phyloP scores from a whole-genome alignment of 1,140 invertebrate species.

The Agrypnia vestita region DNA sequence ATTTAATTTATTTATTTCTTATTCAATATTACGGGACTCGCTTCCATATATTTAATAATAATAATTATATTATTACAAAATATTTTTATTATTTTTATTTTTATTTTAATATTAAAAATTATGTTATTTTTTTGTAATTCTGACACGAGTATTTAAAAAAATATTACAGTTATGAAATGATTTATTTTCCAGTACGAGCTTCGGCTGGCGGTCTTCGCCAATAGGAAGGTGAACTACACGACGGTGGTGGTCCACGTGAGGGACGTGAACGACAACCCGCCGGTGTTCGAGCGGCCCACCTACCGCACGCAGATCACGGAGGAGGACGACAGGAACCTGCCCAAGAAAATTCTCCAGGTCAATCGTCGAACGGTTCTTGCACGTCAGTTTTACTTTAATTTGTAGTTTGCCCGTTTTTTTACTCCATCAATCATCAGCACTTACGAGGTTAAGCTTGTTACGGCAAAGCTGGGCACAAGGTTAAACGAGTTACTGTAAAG shows the following conservation, averaged over 20 bases:
- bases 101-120: no score
- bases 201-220: conserved; percentile 72
- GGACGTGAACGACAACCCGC: conserved; percentile 78
- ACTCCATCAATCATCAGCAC: background rate
- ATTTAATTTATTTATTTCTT: no score
- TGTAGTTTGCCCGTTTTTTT: conserved; percentile 25
- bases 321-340: conserved; percentile 78
- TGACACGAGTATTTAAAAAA: no score
- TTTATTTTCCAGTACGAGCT: conserved; percentile 74
- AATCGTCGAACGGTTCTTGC: conserved; percentile 52
- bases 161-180: no score
- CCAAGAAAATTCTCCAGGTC: conserved; percentile 78
- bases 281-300: conserved; percentile 78
- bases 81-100: no score
- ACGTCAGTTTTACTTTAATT: conserved; percentile 55
- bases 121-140: no score
- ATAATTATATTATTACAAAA: no score
- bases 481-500: no score
- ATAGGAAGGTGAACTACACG: conserved; percentile 78
- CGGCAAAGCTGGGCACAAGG: no score
- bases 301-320: conserved; percentile 80
- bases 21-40: no score
- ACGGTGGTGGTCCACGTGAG: conserved; percentile 78
- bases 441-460: no score
- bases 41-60: no score